These are phyloP conservation scores for Aphelinus certus DNA, from an alignment of 1,140 invertebrate genomes.

Conservation along the genomic window DNA sequence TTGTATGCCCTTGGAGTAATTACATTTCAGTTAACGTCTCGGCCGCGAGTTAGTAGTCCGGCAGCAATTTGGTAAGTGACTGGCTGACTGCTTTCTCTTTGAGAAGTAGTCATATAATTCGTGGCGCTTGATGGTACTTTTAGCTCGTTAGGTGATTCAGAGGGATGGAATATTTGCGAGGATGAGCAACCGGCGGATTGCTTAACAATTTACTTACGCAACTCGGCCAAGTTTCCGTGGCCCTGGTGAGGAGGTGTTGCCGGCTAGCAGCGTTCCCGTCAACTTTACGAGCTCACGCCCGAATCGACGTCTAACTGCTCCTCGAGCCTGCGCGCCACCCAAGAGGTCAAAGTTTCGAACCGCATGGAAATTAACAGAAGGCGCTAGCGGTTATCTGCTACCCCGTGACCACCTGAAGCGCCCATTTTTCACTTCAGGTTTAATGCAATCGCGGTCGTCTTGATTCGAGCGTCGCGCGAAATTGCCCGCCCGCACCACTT, in stretches of 20 bases:
- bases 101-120: no score
- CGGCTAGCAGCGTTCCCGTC: constrained; percentile 1
- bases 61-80: no score
- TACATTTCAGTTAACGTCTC: no score
- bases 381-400: constrained; percentile 37
- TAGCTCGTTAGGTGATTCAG: constrained; percentile 26
- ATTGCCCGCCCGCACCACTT: no score
- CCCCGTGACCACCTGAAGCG: constrained; percentile 21
- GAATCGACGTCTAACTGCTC: constrained; percentile 24
- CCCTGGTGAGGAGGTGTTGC: not conserved
- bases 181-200: constrained; percentile 10
- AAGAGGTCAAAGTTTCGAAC: constrained; percentile 32
- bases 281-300: constrained; percentile 28
- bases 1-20: no score
- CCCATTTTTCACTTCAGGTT: constrained; percentile 33
- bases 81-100: no score
- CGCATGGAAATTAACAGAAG: constrained; percentile 38
- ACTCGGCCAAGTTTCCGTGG: constrained; percentile 15
- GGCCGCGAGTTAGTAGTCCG: no score
- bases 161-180: constrained; percentile 16
- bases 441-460: constrained; percentile 8
- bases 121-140: not conserved
- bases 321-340: not conserved
- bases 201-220: constrained; percentile 34
- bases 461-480: not conserved